Evolutionary conservation across 2,113 vertebrate species (phyloP), one percentile per base, ranked within the genome.

Genomic region (Alligator sinensis): DNA sequence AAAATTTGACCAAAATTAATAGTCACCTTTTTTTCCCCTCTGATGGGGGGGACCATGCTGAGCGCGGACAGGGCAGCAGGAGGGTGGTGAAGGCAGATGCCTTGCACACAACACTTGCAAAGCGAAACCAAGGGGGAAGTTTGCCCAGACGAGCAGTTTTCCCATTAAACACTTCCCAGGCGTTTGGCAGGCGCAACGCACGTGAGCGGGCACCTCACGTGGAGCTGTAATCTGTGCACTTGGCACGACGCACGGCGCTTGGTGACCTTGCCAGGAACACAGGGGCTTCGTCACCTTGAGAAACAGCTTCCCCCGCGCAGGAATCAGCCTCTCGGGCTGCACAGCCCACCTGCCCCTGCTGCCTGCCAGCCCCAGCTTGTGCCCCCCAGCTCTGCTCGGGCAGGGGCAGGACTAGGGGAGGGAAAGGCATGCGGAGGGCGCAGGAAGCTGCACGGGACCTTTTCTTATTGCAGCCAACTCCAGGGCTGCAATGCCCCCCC

Each of bases 41-140:
- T 30, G 30, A 34, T 47, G 22, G 19, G 30, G 11, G 19, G 30
- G 30, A 38, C 30, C 38, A 10, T 72, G 68, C 30, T 19, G 84
- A 84, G 11, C 75, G 4, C 70, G 59, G 83, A 62, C 18, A 72
- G 0, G 38, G 86, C 0, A 0, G 21, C 68, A n/a, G 80, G 92
- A 91, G 19, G 0, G 5, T 3, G 3, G 77, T 28, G 87, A 19
- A 75, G 76, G 4, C 92, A 47, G 47, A 7, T 19, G 68, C 86
- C 84, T 0, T 0, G 64, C 86, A 63, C 68, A 22, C 72, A 76
- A 6, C 0, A 0, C 4, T 70, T 1, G 9, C 68, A 27, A 1
- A 78, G 24, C 10, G 18, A 34, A 10, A 15, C 57, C 3, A 17
- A 34, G 64, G 9, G 6, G 59, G 8, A 55, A 25, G 3, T 16